Evolutionary conservation across 1,140 invertebrate genomes (phyloP), one percentile per base, ranked within the genome.

Genomic region (Ceratosolen solmsi): DNA sequence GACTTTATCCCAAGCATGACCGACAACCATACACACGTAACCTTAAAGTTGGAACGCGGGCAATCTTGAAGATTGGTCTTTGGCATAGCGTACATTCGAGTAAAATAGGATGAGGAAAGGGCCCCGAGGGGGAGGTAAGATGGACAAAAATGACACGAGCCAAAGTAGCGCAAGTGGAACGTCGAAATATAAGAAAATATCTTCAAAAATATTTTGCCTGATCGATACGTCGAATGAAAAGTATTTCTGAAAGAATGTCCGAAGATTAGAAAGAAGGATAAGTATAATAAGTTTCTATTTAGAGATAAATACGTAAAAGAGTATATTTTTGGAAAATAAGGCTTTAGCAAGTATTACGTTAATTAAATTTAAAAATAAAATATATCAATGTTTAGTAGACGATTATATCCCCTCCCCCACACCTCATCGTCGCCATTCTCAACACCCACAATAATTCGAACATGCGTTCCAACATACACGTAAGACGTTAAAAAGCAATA

Each of bases 31-130:
- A n/a, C 36, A n/a, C 1, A 33, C 5, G 65, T 15, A n/a, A 65
- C 15, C 25, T 58, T 27, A 20, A 54, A 25, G 20, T 1, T 38
- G 1, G 33, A 36, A 30, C 41, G 41, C 22, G 76, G 77, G 86
- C 86, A 89, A 89, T 89, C 89, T 87, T 86, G 70, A 87, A 89
- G 87, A 89, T 89, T 88, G 85, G 86, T 60, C 76, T 84, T 84
- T 56, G 72, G 13, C 79, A 8, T 33, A 54, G 80, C 56, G 36
- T 20, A 30, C 60, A 56, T 2, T 65, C 51, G 68, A 56, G 71
- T 36, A n/a, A 60, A 38, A 15, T 7, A n/a, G 63, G 33, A n/a
- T n/a, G 20, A 72, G 63, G n/a, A 33, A 30, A 30, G 51, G 30
- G 79, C 33, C 60, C 46, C 80, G 71, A 80, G 41, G n/a, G 27